phyloP scores from a whole-genome alignment of 1,140 invertebrate species.

The Vanessa tameamea region DNA sequence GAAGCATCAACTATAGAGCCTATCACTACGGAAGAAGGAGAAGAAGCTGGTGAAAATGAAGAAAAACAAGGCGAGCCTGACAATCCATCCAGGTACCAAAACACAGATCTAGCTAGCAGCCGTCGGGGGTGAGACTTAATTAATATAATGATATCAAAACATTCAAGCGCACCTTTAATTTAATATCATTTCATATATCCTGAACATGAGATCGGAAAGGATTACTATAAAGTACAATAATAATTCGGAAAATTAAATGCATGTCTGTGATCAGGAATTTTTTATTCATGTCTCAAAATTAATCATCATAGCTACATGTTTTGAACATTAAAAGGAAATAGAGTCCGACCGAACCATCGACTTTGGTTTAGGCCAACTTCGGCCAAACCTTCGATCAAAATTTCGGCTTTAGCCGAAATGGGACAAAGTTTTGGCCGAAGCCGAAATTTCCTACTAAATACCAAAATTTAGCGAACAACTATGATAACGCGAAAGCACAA shows the following conservation, averaged over 20 bases:
- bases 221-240: background rate
- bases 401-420: too few species aligned
- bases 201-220: constrained; percentile 10
- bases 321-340: background rate
- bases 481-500: too few species aligned
- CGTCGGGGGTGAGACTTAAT: constrained; percentile 60
- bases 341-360: too few species aligned
- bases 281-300: background rate
- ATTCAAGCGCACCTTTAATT: background rate
- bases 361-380: too few species aligned
- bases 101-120: constrained; percentile 60
- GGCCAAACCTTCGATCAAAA: too few species aligned
- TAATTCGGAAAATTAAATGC: background rate
- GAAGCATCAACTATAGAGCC: constrained; percentile 32
- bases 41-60: constrained; percentile 34
- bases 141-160: constrained; percentile 27
- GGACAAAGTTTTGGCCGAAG: too few species aligned
- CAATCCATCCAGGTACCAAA: constrained; percentile 74
- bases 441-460: too few species aligned
- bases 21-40: constrained; percentile 35
- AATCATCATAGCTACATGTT: background rate
- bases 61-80: constrained; percentile 55
- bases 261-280: background rate
- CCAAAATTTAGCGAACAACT: too few species aligned
- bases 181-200: constrained; percentile 3